Conservation (phyloP, 2,797 vertebrate species). For the Sphenopsis melanotis region DNA sequence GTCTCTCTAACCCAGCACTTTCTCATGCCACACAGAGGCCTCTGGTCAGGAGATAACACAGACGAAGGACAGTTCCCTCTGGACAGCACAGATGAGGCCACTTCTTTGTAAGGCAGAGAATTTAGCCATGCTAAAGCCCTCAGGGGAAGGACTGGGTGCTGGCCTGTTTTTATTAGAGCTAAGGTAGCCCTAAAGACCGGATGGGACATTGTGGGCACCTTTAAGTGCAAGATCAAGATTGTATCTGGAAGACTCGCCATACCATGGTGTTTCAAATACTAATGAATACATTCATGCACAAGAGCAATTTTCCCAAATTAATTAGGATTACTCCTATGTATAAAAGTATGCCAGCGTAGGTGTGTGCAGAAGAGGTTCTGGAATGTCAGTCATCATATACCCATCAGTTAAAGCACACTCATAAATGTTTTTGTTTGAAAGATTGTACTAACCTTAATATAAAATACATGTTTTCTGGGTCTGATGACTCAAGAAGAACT, state of each 20-base stretch:
- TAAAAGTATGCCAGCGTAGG: constrained; percentile 44
- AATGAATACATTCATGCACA: constrained; percentile 20
- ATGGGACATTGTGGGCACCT: background rate
- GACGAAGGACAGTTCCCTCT: background rate
- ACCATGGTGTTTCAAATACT: background rate
- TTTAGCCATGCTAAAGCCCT: background rate
- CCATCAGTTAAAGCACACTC: constrained; percentile 51
- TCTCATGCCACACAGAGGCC: background rate
- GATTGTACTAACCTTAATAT: constrained; percentile 43
- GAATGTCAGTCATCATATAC: constrained; percentile 55
- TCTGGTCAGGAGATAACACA: background rate
- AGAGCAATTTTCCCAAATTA: constrained; percentile 60
- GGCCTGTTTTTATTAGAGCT: background rate
- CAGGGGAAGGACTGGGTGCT: background rate
- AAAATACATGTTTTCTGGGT: constrained; percentile 57
- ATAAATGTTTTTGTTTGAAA: constrained; percentile 37
- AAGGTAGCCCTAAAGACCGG: background rate
- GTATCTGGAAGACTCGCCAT: constrained; percentile 1
- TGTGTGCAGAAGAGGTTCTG: constrained; percentile 31
- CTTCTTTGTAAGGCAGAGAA: background rate
- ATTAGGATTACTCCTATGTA: constrained; percentile 47
- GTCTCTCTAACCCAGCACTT: background rate
- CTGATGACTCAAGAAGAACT: constrained; percentile 54
- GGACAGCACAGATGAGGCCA: background rate
- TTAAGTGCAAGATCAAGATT: constrained; percentile 2